These are phyloP conservation scores for Metridium senile DNA, from an alignment of 92 coral and sea anemone genomes.

Conservation along the genomic window DNA sequence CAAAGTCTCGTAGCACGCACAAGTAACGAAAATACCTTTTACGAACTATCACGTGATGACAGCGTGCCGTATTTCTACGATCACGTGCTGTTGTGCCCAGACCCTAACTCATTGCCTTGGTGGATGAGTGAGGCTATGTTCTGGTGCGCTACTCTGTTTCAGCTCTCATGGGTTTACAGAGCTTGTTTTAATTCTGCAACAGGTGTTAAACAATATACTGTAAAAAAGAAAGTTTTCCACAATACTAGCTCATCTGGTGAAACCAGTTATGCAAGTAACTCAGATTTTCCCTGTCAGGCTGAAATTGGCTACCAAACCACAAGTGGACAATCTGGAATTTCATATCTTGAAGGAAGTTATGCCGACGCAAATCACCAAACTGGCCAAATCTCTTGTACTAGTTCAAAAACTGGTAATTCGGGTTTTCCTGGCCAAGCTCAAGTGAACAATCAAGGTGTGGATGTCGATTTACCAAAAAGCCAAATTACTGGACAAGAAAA, in stretches of 20 bases:
- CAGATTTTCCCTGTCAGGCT: not conserved
- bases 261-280: constrained; percentile 17
- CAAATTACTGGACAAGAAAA: not conserved
- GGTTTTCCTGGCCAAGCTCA: not conserved
- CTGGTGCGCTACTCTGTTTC: constrained; percentile 52
- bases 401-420: not conserved
- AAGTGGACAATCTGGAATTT: not conserved
- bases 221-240: constrained; percentile 42
- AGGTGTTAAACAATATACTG: constrained; percentile 18
- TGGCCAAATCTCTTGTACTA: too few relatives aligned
- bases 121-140: constrained; percentile 56
- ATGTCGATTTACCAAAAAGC: too few relatives aligned
- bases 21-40: constrained; percentile 17
- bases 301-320: not conserved
- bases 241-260: constrained; percentile 7
- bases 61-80: constrained; percentile 29
- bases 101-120: constrained; percentile 30
- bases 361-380: too few relatives aligned
- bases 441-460: not conserved
- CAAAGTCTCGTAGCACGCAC: constrained; percentile 31
- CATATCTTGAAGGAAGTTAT: not conserved
- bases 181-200: constrained; percentile 30
- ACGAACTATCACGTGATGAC: constrained; percentile 34
- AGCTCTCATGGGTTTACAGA: constrained; percentile 61
- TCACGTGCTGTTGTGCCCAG: constrained; percentile 40